These are phyloP conservation scores for Oryzaephilus surinamensis DNA, from an alignment of 1,140 invertebrate species.

Conservation along the genomic window DNA sequence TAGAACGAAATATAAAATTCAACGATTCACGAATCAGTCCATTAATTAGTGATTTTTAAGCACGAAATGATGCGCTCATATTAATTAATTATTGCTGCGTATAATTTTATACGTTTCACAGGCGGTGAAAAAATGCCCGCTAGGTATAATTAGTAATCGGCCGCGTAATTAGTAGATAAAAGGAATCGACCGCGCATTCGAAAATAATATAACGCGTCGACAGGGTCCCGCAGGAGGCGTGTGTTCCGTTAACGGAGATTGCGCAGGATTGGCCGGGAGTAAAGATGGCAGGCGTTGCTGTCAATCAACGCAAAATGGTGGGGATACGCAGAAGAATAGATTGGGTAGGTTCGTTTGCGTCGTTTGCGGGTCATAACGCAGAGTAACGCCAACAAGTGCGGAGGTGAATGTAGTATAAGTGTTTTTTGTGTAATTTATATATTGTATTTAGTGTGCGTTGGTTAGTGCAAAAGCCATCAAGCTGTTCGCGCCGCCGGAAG, in stretches of 20 bases:
- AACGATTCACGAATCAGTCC: no score
- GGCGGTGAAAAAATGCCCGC: constrained; percentile 35
- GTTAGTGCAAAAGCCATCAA: constrained; percentile 26
- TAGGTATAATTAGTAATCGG: constrained; percentile 38
- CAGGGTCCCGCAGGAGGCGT: constrained; percentile 11
- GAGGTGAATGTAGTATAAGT: constrained; percentile 21
- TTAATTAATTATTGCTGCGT: constrained; percentile 36
- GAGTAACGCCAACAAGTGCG: constrained; percentile 25
- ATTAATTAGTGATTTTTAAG: constrained; percentile 33
- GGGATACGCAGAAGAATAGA: constrained; percentile 26
- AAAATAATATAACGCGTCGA: not conserved
- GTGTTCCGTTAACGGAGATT: no score
- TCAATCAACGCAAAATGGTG: constrained; percentile 26
- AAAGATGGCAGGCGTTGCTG: constrained; percentile 34
- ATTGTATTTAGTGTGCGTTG: constrained; percentile 8
- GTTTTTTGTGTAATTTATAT: constrained; percentile 10
- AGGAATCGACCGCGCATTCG: constrained; percentile 6
- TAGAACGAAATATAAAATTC: no score
- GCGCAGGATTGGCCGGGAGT: constrained; percentile 21
- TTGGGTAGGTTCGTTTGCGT: constrained; percentile 12
- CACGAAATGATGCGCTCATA: constrained; percentile 32
- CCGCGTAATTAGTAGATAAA: constrained; percentile 30
- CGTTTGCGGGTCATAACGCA: constrained; percentile 31
- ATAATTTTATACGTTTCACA: constrained; percentile 34
- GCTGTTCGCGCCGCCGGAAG: constrained; percentile 38